These are phyloP conservation scores for Gadopsis marmoratus DNA, from an alignment of 2,797 vertebrate species.

Conservation along the genomic window DNA sequence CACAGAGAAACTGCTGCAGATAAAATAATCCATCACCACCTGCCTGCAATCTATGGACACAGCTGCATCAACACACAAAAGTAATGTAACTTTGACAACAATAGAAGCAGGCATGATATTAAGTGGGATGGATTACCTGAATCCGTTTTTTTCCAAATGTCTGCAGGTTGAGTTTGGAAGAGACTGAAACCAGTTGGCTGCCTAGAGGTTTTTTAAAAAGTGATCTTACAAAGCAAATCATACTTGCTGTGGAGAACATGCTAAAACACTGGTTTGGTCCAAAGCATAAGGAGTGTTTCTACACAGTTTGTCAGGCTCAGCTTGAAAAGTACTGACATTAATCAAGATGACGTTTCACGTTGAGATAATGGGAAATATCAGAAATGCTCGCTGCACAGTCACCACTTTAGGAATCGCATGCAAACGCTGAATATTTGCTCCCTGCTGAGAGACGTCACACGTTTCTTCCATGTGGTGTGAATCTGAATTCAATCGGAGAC, in stretches of 20 bases:
- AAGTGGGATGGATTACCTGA: neutral
- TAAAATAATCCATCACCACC: slow-evolving; percentile 13
- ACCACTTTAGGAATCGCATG: neutral
- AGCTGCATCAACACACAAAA: neutral
- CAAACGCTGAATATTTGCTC: slow-evolving; percentile 10
- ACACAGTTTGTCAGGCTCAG: neutral
- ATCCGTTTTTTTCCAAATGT: neutral
- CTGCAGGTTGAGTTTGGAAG: neutral
- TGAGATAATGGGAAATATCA: neutral
- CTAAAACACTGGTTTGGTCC: neutral
- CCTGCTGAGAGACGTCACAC: neutral
- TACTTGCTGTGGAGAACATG: neutral
- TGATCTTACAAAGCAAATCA: neutral
- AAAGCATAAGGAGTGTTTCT: neutral
- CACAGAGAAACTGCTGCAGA: neutral
- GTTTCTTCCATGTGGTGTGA: slow-evolving; percentile 11
- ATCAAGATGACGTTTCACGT: neutral
- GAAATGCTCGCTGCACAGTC: neutral
- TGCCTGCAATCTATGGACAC: neutral
- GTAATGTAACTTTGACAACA: neutral
- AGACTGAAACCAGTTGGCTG: neutral
- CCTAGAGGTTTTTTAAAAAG: neutral
- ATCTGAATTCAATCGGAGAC: slow-evolving; percentile 49
- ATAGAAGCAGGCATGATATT: neutral
- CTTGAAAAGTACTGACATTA: neutral